Conservation (phyloP, 2,888 invertebrate species). For the Harpalus rufipes region DNA sequence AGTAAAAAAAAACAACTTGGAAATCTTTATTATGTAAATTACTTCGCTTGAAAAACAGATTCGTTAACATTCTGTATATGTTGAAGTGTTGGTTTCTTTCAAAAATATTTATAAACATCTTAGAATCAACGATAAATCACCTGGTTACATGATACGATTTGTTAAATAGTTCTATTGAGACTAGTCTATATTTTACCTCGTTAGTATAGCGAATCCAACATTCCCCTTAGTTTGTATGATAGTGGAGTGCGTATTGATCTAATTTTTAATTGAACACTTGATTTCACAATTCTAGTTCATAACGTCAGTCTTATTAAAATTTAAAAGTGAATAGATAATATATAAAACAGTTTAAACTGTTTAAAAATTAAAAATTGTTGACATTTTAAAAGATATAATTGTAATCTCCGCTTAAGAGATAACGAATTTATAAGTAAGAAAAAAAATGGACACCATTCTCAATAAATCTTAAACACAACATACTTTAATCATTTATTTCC, state of each 20-base stretch:
- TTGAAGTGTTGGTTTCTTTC: not conserved
- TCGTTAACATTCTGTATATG: no score
- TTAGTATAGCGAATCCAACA: slow-evolving; percentile 41
- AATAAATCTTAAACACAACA: slow-evolving; percentile 66
- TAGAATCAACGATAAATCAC: slow-evolving; percentile 38
- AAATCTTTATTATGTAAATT: not conserved
- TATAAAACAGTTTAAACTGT: slow-evolving; percentile 63
- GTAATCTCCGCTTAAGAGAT: slow-evolving; percentile 64
- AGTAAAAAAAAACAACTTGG: no score
- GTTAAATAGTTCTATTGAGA: slow-evolving; percentile 57
- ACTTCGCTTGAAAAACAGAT: not conserved
- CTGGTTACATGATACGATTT: slow-evolving; percentile 53
- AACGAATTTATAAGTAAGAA: slow-evolving; percentile 66
- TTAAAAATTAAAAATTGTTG: slow-evolving; percentile 67
- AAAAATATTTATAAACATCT: not conserved
- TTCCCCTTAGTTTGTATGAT: slow-evolving; percentile 56
- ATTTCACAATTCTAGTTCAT: slow-evolving; percentile 63
- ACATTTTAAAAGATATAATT: slow-evolving; percentile 67
- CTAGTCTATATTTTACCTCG: slow-evolving; percentile 51
- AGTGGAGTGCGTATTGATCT: slow-evolving; percentile 39
- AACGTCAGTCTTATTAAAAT: slow-evolving; percentile 58
- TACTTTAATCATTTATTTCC: slow-evolving; percentile 1
- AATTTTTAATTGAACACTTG: slow-evolving; percentile 53
- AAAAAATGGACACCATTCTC: slow-evolving; percentile 67
- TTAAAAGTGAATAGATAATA: slow-evolving; percentile 66